These are phyloP conservation scores for Garrulus glandarius DNA, from an alignment of 2,797 vertebrate genomes.

Conservation along the genomic window DNA sequence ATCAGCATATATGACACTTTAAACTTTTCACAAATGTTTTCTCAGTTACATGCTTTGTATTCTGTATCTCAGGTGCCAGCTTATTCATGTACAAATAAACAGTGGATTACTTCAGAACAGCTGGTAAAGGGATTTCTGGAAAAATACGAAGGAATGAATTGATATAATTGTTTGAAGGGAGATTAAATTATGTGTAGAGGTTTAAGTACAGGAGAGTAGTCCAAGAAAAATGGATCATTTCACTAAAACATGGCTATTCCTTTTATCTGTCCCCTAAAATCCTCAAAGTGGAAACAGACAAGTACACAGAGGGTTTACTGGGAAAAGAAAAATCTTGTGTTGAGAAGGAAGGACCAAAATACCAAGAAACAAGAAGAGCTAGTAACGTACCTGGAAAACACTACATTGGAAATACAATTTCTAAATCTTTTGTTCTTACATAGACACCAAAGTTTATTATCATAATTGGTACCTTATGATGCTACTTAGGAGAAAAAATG, in stretches of 20 bases:
- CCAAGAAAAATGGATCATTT: neutral
- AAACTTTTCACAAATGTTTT: neutral
- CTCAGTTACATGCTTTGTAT: neutral
- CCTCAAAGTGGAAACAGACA: neutral
- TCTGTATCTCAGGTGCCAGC: neutral
- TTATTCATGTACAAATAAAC: neutral
- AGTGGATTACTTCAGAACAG: neutral
- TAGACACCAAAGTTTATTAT: neutral
- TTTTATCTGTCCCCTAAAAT: neutral
- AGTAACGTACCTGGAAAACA: neutral
- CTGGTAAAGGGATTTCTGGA: neutral
- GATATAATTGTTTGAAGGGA: neutral
- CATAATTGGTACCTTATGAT: rapidly evolving
- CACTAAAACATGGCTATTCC: neutral
- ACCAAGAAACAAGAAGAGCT: neutral
- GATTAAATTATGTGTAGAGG: neutral
- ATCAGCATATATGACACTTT: neutral
- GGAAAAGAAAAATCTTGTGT: neutral
- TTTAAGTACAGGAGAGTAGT: neutral
- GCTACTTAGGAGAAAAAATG: neutral
- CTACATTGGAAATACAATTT: neutral
- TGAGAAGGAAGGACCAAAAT: neutral
- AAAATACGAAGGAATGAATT: neutral
- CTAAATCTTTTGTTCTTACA: neutral
- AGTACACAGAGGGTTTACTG: neutral